phyloP scores from a whole-genome alignment of 2,113 vertebrate genomes.

The Albula glossodonta region DNA sequence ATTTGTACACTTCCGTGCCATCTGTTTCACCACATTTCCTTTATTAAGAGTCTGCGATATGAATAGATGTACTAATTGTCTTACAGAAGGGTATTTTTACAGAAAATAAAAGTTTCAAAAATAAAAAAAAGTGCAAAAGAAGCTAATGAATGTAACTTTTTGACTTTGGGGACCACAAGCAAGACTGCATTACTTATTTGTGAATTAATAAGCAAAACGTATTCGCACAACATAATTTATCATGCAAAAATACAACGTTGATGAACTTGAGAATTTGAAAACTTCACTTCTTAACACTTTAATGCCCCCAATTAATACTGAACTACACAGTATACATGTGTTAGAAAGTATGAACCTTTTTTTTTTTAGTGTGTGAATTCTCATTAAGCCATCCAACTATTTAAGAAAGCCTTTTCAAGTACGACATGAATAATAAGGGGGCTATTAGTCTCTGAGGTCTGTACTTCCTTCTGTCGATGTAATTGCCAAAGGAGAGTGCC shows the following conservation, averaged over 20 bases:
- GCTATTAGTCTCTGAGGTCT: background rate
- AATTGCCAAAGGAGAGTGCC: background rate
- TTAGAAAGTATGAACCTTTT: constrained; percentile 22
- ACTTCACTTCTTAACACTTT: constrained; percentile 13
- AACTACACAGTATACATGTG: background rate
- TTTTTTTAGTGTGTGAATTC: constrained; percentile 14
- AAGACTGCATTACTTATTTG: background rate
- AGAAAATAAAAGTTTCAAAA: background rate
- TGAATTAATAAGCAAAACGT: constrained; percentile 13
- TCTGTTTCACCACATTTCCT: background rate
- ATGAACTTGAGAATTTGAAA: constrained; percentile 33
- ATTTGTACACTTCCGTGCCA: background rate
- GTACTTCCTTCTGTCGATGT: background rate
- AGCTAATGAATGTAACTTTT: background rate
- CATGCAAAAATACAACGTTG: constrained; percentile 33
- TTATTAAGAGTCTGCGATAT: background rate
- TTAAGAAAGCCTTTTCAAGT: background rate
- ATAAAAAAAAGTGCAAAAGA: background rate
- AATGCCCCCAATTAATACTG: constrained; percentile 31
- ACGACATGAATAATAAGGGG: background rate
- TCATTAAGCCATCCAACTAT: background rate
- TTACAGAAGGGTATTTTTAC: background rate
- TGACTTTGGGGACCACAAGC: background rate
- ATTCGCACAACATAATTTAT: constrained; percentile 26
- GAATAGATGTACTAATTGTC: background rate